Evolutionary conservation across 2,797 vertebrate genomes (phyloP).

Genomic region (Helicolenus hilgendorfi): DNA sequence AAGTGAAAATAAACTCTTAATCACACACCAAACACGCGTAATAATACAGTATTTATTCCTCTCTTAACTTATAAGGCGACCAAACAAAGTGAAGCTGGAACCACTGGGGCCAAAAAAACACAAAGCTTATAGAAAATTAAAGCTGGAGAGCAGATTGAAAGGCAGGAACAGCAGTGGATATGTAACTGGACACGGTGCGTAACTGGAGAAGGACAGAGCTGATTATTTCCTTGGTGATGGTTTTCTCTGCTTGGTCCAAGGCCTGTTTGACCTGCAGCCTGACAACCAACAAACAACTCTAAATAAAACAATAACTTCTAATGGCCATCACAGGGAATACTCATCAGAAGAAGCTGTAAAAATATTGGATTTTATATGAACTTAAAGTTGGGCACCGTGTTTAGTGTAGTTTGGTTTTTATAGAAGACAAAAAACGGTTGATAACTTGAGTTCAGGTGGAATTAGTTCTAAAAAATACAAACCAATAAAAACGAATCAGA

Average conservation of each 20-base stretch:
- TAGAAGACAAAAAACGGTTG: background rate
- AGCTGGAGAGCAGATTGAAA: slow-evolving; percentile 41
- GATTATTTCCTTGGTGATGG: slow-evolving; percentile 83
- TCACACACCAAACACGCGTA: slow-evolving; percentile 45
- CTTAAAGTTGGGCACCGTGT: background rate
- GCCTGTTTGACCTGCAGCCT: slow-evolving; percentile 65
- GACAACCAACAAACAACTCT: slow-evolving; percentile 50
- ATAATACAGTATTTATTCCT: background rate
- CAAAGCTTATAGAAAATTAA: slow-evolving; percentile 61
- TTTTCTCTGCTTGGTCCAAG: slow-evolving; percentile 55
- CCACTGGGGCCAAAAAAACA: slow-evolving; percentile 17
- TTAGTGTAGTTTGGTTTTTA: background rate
- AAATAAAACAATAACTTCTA: slow-evolving; percentile 34
- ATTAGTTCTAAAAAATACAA: background rate
- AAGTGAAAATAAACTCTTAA: slow-evolving; percentile 80
- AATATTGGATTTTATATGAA: background rate
- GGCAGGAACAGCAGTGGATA: slow-evolving; percentile 41
- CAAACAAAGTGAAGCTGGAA: slow-evolving; percentile 22
- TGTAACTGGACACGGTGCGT: slow-evolving; percentile 78
- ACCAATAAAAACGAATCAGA: too few relatives aligned
- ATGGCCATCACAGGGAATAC: background rate
- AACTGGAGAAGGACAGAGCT: slow-evolving; percentile 79
- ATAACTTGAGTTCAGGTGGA: background rate
- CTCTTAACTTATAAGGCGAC: background rate
- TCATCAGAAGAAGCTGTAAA: background rate